Evolutionary conservation across 2,888 invertebrate genomes (phyloP), one percentile per base, ranked within the genome.

Genomic region (Dryadula phaetusa): DNA sequence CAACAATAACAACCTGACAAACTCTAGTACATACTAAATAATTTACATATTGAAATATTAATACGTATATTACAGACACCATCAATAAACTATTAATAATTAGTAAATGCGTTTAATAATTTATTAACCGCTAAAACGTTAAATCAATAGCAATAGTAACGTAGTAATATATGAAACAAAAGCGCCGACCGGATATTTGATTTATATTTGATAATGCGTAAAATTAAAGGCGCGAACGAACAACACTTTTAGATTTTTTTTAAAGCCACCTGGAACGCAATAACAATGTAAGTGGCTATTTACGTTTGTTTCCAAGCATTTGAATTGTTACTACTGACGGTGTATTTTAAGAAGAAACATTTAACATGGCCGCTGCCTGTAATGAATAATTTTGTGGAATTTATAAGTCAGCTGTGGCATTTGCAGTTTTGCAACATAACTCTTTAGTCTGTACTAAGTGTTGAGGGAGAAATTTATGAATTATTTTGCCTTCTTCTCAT

Each of bases 381-480:
- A 58, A 64, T 64, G 47, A 40, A 62, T 61, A 66, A 66, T 66
- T 62, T 56, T 56, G 62, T 56, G 62, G 46, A 62, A 62, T 66
- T 66, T 66, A 62, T 62, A 54, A 28, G 62, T 62, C 54, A 56
- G 54, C n/a, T 40, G 42, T 25, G 58, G 34, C 14, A 37, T 56
- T 56, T 22, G 22, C 14, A 10, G 37, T 40, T 56, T 40, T 40
- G 22, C 56, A 20, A 22, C 40, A 37, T 56, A 10, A 56, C 56
- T 40, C 5, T 22, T 49, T 14, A n/a, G n/a, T 12, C 20, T 56
- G 10, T 40, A 56, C 40, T 37, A 22, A 56, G 37, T 56, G 22
- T 22, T 20, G 54, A 40, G n/a, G 22, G 37, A 3, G 18, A 10
- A 16, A 53, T 18, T 4, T 28, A 28, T 34, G 4, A 1, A 37